Conservation (phyloP, 2,797 vertebrate genomes). For the Champsocephalus esox region DNA sequence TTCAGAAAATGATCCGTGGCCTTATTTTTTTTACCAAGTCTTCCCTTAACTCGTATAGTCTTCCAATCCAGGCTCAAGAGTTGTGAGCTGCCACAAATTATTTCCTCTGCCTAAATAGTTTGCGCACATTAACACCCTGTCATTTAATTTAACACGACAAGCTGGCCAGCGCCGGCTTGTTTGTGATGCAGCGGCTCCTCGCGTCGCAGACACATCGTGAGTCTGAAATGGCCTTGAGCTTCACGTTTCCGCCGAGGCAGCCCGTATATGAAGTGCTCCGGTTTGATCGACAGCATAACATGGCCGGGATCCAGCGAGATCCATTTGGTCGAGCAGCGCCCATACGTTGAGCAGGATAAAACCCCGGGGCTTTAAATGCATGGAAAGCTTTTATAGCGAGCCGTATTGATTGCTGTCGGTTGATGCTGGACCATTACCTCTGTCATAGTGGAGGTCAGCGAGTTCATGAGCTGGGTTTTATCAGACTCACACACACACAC, state of each 20-base stretch:
- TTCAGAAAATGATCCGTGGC: constrained; percentile 1
- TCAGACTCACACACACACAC: constrained; percentile 1
- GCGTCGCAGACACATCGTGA: constrained; percentile 9
- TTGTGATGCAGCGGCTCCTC: constrained; percentile 18
- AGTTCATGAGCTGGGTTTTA: constrained; percentile 44
- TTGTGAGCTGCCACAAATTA: constrained; percentile 49
- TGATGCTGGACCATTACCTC: constrained; percentile 53
- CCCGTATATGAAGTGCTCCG: constrained; percentile 45
- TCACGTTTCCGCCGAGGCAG: neutral
- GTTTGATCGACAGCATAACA: constrained; percentile 60
- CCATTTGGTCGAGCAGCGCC: constrained; percentile 57
- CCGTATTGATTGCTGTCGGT: constrained; percentile 61
- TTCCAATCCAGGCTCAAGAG: constrained; percentile 46
- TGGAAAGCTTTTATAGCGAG: constrained; percentile 53
- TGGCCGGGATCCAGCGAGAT: constrained; percentile 43
- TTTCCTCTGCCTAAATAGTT: constrained; percentile 60
- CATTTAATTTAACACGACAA: constrained; percentile 53
- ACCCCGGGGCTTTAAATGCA: constrained; percentile 54
- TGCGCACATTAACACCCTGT: constrained; percentile 62
- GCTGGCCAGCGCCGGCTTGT: constrained; percentile 15
- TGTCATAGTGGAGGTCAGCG: constrained; percentile 37
- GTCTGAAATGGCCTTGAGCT: constrained; percentile 28
- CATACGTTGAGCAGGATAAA: constrained; percentile 48
- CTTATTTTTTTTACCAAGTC: neutral
- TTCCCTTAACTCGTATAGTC: neutral